Evolutionary conservation across 2,113 vertebrate genomes (phyloP).

Genomic region (Anhinga anhinga): DNA sequence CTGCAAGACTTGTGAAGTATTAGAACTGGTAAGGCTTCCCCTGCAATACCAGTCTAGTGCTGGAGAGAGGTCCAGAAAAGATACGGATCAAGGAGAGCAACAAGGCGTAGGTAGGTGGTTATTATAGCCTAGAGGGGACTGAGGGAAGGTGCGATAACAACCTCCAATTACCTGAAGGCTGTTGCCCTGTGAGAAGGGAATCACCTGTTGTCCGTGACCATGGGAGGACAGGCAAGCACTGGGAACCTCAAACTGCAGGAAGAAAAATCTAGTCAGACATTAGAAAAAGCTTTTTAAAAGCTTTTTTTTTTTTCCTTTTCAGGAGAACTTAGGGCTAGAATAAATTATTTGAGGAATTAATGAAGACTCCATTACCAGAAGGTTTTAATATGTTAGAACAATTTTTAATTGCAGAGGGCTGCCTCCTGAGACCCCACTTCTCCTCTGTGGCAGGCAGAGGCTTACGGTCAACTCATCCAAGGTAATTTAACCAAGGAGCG

Average conservation of each 20-base stretch:
- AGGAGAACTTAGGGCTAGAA: background rate
- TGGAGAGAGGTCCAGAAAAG: background rate
- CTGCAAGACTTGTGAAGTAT: background rate
- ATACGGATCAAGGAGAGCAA: background rate
- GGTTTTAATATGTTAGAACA: background rate
- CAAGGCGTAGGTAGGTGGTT: background rate
- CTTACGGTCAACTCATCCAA: background rate
- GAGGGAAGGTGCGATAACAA: background rate
- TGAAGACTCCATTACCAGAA: background rate
- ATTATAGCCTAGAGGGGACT: background rate
- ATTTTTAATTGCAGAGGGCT: background rate
- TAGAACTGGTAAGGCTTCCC: background rate
- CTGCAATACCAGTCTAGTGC: background rate
- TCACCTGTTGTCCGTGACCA: accelerated
- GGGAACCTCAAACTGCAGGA: background rate
- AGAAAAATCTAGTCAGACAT: background rate
- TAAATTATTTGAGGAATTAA: background rate
- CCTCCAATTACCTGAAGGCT: background rate
- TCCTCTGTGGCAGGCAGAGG: background rate
- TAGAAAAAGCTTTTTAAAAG: background rate
- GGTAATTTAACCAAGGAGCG: background rate
- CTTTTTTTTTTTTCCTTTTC: too few species aligned
- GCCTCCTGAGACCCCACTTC: background rate
- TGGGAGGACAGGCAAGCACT: accelerated
- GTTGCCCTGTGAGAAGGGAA: background rate